Evolutionary conservation across 2,113 vertebrate species (phyloP).

Genomic region (Glaucomys volans): DNA sequence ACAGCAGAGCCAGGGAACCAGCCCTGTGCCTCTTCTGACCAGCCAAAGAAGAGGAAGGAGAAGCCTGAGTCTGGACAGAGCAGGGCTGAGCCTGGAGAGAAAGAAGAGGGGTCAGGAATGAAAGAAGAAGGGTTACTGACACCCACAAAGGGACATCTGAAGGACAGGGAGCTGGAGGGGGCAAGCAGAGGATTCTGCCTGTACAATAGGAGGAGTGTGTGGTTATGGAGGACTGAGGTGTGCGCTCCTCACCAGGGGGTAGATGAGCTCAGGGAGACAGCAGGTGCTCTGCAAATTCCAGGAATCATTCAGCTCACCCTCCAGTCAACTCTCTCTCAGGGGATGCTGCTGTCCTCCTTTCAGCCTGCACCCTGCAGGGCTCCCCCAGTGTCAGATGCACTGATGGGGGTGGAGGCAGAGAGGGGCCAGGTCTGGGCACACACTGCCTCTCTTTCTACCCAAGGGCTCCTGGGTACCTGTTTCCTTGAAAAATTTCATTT

Average conservation of each 20-base stretch:
- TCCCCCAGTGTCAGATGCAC: background rate
- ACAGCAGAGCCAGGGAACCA: background rate
- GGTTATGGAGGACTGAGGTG: background rate
- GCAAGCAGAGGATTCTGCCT: background rate
- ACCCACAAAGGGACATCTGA: background rate
- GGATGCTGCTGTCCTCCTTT: background rate
- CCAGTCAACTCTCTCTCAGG: background rate
- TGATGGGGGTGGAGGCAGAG: background rate
- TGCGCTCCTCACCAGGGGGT: background rate
- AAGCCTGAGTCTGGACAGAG: accelerated
- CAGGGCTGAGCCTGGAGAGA: background rate
- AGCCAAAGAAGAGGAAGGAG: background rate
- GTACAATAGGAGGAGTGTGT: background rate
- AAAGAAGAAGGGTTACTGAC: background rate
- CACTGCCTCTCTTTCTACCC: no score
- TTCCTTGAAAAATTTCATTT: background rate
- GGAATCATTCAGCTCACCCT: background rate
- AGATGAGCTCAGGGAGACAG: background rate
- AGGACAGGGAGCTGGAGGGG: background rate
- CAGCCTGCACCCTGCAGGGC: background rate
- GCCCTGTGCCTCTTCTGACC: background rate
- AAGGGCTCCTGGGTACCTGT: background rate
- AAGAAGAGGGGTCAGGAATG: background rate
- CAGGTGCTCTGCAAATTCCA: background rate
- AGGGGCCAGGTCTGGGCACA: background rate